Evolutionary conservation across 2,797 vertebrate genomes (phyloP).

Genomic region (Lycodopsis pacificus): DNA sequence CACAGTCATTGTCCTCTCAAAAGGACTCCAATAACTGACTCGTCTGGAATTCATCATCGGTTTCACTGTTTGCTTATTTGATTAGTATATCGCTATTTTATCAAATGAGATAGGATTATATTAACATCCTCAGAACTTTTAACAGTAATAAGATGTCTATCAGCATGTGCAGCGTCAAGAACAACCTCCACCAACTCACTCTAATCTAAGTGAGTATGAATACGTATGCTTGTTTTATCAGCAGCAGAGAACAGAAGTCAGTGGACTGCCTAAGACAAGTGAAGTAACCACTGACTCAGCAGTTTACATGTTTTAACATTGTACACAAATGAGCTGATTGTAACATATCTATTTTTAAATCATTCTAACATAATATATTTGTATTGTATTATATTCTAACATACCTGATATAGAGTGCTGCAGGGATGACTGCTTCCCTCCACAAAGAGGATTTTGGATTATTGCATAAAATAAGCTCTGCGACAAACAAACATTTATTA

Average conservation of each 20-base stretch:
- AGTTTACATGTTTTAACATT: background rate
- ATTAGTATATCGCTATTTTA: background rate
- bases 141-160: background rate
- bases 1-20: conserved; percentile 31
- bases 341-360: background rate
- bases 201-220: background rate
- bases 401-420: background rate
- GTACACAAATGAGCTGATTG: background rate
- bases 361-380: background rate
- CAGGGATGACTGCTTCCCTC: background rate
- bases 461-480: background rate
- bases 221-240: background rate
- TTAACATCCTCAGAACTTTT: background rate
- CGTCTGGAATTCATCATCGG: conserved; percentile 35
- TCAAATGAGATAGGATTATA: background rate
- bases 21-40: conserved; percentile 40
- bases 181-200: background rate
- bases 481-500: background rate
- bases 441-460: too few species aligned
- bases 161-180: background rate
- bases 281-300: background rate
- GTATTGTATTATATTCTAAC: background rate
- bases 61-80: conserved; percentile 27
- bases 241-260: background rate
- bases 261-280: background rate